Conservation (phyloP, 2,113 vertebrate genomes). For the Raja brachyura region DNA sequence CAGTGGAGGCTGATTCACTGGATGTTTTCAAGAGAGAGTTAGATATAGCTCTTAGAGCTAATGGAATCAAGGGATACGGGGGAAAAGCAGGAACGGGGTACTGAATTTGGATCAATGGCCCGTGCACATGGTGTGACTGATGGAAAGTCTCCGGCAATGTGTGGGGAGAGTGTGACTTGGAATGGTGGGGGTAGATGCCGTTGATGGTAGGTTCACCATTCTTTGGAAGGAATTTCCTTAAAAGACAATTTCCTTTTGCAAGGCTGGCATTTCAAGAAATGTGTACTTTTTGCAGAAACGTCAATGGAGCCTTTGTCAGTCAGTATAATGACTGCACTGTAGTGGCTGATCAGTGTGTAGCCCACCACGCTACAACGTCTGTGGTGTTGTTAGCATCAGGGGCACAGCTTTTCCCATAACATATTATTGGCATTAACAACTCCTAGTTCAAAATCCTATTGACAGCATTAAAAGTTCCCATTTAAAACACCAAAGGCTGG, state of each 20-base stretch:
- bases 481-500: too few relatives aligned
- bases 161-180: background rate
- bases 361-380: background rate
- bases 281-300: background rate
- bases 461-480: background rate
- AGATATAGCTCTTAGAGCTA: too few relatives aligned
- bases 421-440: background rate
- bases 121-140: too few relatives aligned
- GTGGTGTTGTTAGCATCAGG: background rate
- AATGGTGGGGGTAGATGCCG: background rate
- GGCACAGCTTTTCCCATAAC: background rate
- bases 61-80: too few relatives aligned
- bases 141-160: too few relatives aligned
- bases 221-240: slow-evolving; percentile 41
- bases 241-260: background rate
- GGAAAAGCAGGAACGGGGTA: too few relatives aligned
- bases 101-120: too few relatives aligned
- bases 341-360: background rate
- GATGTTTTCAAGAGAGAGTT: too few relatives aligned
- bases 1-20: too few relatives aligned
- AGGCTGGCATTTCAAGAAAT: background rate
- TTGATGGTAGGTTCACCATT: background rate
- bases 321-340: background rate
- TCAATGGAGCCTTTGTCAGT: background rate
- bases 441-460: background rate